Evolutionary conservation across 2,113 vertebrate genomes (phyloP).

Genomic region (Lycocorax pyrrhopterus): DNA sequence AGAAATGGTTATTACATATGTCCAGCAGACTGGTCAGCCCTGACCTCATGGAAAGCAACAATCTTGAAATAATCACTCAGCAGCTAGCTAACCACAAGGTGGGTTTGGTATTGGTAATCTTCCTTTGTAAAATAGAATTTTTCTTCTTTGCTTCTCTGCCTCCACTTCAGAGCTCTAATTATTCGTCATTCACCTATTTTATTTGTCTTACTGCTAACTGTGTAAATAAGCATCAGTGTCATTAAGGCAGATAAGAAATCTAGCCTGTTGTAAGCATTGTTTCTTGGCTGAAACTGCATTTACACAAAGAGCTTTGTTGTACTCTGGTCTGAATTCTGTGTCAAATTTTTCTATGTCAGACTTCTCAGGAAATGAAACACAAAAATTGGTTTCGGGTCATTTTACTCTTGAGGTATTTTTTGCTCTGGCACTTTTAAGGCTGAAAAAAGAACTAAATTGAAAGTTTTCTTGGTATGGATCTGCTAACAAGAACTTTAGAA

Average conservation of each 20-base stretch:
- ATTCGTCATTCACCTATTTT: not conserved
- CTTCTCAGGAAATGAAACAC: not conserved
- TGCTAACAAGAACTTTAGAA: constrained; percentile 79
- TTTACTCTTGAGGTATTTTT: not conserved
- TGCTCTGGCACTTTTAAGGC: not conserved
- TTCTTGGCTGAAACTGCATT: not conserved
- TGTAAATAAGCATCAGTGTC: not conserved
- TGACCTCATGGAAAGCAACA: constrained; percentile 80
- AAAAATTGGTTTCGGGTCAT: not conserved
- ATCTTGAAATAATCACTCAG: constrained; percentile 89
- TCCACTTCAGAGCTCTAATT: not conserved
- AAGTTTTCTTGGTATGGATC: constrained; percentile 72
- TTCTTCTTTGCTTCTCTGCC: not conserved
- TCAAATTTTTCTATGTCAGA: not conserved
- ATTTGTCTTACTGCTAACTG: not conserved
- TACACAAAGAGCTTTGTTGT: not conserved
- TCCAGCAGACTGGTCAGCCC: constrained; percentile 89
- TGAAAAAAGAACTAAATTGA: not conserved
- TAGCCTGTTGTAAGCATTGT: not conserved
- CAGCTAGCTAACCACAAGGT: constrained; percentile 96
- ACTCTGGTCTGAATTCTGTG: not conserved
- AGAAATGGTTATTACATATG: constrained; percentile 96
- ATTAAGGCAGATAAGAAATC: not conserved
- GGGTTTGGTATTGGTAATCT: not conserved
- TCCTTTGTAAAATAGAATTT: not conserved